Evolutionary conservation across 2,888 invertebrate genomes (phyloP).

Genomic region (Chromoteleia sp.): DNA sequence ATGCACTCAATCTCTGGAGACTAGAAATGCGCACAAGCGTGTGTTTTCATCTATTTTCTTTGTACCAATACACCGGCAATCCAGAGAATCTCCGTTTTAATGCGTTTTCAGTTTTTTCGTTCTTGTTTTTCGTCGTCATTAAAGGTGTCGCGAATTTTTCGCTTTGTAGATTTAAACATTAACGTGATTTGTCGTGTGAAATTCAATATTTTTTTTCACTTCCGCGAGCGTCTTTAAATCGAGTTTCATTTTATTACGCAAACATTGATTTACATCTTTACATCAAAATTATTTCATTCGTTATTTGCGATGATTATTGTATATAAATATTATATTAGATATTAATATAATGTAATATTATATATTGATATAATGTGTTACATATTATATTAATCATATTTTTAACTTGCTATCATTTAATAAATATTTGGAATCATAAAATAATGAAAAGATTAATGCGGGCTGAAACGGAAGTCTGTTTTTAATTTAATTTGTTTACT

Average conservation of each 20-base stretch:
- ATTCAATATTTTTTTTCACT: not conserved
- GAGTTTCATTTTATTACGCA: not conserved
- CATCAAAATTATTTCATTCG: too few relatives aligned
- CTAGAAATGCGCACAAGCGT: slow-evolving; percentile 59
- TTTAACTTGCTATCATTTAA: too few relatives aligned
- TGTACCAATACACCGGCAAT: slow-evolving; percentile 53
- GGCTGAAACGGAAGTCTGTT: too few relatives aligned
- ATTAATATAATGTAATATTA: too few relatives aligned
- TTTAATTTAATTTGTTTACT: too few relatives aligned
- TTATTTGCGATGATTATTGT: too few relatives aligned
- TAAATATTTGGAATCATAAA: too few relatives aligned
- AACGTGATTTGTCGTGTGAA: slow-evolving; percentile 5
- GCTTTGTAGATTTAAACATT: slow-evolving; percentile 4
- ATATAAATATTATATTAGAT: too few relatives aligned
- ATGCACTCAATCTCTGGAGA: slow-evolving; percentile 57
- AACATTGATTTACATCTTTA: not conserved
- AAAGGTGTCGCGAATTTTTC: slow-evolving; percentile 13
- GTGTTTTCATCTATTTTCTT: slow-evolving; percentile 60
- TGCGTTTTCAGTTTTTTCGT: slow-evolving; percentile 40
- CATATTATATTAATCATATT: too few relatives aligned
- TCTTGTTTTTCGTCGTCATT: slow-evolving; percentile 42
- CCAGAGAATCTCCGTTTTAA: slow-evolving; percentile 42
- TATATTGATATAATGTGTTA: too few relatives aligned
- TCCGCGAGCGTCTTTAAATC: not conserved
- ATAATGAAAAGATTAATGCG: too few relatives aligned